Base-by-base conservation (phyloP, 1,140 invertebrate species). In the Drosophila prosaltans region DNA sequence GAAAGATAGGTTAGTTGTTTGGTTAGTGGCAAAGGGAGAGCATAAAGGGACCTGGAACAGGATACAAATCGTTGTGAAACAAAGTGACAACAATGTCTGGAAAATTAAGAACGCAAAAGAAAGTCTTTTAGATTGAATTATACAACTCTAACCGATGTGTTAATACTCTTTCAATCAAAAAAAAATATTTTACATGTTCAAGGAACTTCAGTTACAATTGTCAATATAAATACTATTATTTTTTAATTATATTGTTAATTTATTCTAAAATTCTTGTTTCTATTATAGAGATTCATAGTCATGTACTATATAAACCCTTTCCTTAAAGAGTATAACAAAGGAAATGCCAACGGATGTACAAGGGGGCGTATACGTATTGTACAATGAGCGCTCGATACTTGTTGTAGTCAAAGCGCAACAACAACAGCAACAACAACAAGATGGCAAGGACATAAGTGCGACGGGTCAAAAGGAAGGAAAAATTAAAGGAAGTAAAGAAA, bases 71-170 rank as follows among this genome's bases (percentile, higher is more conserved):
- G 45, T 51, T 51, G 21, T 51, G 21, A 51, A 51, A 51, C 45
- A 51, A 51, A 51, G 9, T 51, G 45, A 51, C 45, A 51, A 51
- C 45, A 51, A 51, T 26, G 45, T 51, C 45, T 51, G 45, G 45
- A 51, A 51, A 51, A 51, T 51, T 51, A 51, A 51, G 45, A 51
- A 51, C 45, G 45, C 21, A 51, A 55, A 51, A 51, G 11, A n/a
- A 48, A 65, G n/a, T 28, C 11, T 7, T 45, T 51, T 26, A 4
- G n/a, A 9, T 26, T 10, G 9, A 26, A 51, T 8, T 51, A 3
- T 2, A 24, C 6, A 16, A 16, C 2, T 43, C 0, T 51, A 21
- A 8, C 21, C 45, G 45, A 26, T 24, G 9, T 24, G 6, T 2
- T 16, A 4, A 26, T 51, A 51, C 45, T 51, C 45, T 51, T 51